Conservation (phyloP, 2,888 invertebrate species). For the Synanthedon andrenaeformis region DNA sequence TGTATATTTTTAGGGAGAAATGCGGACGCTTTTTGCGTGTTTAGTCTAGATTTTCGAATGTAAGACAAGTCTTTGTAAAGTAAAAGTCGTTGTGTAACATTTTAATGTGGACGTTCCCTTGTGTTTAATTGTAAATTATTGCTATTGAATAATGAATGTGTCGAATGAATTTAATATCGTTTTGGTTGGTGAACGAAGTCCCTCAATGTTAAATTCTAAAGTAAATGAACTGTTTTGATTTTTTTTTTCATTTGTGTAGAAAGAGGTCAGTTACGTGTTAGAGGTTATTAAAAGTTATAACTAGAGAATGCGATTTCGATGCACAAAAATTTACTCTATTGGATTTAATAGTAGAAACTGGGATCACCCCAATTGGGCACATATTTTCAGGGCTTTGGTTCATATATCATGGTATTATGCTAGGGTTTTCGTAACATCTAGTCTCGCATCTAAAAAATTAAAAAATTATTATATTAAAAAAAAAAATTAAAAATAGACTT, state of each 20-base stretch:
- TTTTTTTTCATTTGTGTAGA: slow-evolving; percentile 27
- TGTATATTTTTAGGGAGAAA: slow-evolving; percentile 38
- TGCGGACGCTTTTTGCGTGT: slow-evolving; percentile 64
- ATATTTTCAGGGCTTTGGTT: too few relatives aligned
- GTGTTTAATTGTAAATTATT: slow-evolving; percentile 59
- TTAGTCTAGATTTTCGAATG: slow-evolving; percentile 39
- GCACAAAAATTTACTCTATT: too few relatives aligned
- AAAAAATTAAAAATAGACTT: too few relatives aligned
- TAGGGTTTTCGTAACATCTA: too few relatives aligned
- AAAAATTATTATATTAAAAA: too few relatives aligned
- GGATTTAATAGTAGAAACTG: too few relatives aligned
- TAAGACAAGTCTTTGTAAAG: slow-evolving; percentile 29
- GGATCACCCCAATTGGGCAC: too few relatives aligned
- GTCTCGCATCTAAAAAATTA: too few relatives aligned
- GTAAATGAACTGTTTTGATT: neutral
- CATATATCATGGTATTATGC: too few relatives aligned
- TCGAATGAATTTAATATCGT: slow-evolving; percentile 20
- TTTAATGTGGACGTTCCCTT: slow-evolving; percentile 50
- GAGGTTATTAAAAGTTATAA: slow-evolving; percentile 15
- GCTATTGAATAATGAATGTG: slow-evolving; percentile 30
- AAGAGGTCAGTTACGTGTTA: slow-evolving; percentile 22
- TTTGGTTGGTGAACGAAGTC: slow-evolving; percentile 4
- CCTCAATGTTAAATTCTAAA: neutral
- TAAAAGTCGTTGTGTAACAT: slow-evolving; percentile 46
- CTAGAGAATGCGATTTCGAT: neutral